These are phyloP conservation scores for Rhopalosiphum padi DNA, from an alignment of 1,140 invertebrate genomes.

Conservation along the genomic window DNA sequence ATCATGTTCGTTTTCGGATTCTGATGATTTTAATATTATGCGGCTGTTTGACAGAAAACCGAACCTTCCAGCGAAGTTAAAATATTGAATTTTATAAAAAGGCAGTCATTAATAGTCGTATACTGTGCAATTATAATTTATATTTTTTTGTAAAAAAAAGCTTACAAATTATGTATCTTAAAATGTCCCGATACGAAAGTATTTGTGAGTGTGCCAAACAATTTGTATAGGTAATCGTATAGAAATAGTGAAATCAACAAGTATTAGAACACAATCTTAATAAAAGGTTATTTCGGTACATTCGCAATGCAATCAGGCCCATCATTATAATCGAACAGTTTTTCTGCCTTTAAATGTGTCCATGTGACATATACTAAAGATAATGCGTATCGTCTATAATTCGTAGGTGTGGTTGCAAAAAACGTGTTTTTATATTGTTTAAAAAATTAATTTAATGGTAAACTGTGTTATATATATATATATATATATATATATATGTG, in stretches of 20 bases:
- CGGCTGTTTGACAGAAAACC: too few relatives aligned
- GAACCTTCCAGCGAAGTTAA: neutral
- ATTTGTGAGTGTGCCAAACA: neutral
- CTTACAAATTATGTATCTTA: neutral
- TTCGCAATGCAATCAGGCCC: neutral
- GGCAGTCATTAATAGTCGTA: neutral
- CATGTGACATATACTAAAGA: neutral
- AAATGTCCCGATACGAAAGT: neutral
- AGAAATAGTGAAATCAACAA: neutral
- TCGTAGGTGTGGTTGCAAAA: neutral
- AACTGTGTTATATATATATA: neutral
- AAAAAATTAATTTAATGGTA: neutral
- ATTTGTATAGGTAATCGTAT: neutral
- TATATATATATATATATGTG: too few relatives aligned
- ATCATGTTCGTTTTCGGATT: neutral
- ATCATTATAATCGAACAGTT: neutral
- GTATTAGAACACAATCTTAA: neutral
- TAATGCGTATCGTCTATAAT: neutral
- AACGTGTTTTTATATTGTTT: neutral
- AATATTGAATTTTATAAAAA: neutral
- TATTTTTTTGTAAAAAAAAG: neutral
- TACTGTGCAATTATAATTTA: neutral
- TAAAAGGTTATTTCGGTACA: neutral
- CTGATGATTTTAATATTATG: neutral
- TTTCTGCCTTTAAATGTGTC: neutral